Evolutionary conservation across 2,888 invertebrate species (phyloP).

Genomic region (Zootermopsis nevadensis): DNA sequence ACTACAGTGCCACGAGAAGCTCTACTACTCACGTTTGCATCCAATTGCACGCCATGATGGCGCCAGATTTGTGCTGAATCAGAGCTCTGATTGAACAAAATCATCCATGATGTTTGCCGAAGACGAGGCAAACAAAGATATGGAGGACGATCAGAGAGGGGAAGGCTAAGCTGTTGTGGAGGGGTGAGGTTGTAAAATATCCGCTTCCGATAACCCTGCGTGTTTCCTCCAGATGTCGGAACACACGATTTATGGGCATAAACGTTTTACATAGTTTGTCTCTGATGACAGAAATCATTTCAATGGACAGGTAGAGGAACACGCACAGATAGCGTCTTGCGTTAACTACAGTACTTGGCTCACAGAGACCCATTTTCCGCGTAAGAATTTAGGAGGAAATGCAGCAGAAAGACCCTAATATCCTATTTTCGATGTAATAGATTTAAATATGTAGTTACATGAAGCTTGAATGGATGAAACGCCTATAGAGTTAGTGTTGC

Average conservation of each 20-base stretch:
- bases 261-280: neutral
- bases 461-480: too few species aligned
- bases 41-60: slow-evolving; percentile 28
- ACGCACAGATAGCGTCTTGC: neutral
- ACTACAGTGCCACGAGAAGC: neutral
- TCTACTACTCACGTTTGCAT: neutral
- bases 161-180: neutral
- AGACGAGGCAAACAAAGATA: slow-evolving; percentile 28
- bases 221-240: neutral
- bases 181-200: neutral
- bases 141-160: neutral
- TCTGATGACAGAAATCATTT: neutral
- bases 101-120: slow-evolving; percentile 43
- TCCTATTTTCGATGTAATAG: too few species aligned
- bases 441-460: too few species aligned
- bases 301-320: neutral
- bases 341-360: neutral
- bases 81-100: slow-evolving; percentile 45
- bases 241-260: slow-evolving; percentile 2
- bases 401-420: too few species aligned
- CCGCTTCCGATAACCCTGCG: neutral
- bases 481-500: too few species aligned
- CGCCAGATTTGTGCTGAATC: slow-evolving; percentile 43
- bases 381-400: too few species aligned
- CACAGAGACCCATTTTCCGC: too few species aligned